A percentile compares a stretch with the other conserved stretches of the same genome.
Evolutionary conservation across 2,113 vertebrate genomes (phyloP).

Genomic region (Hassar affinis): DNA sequence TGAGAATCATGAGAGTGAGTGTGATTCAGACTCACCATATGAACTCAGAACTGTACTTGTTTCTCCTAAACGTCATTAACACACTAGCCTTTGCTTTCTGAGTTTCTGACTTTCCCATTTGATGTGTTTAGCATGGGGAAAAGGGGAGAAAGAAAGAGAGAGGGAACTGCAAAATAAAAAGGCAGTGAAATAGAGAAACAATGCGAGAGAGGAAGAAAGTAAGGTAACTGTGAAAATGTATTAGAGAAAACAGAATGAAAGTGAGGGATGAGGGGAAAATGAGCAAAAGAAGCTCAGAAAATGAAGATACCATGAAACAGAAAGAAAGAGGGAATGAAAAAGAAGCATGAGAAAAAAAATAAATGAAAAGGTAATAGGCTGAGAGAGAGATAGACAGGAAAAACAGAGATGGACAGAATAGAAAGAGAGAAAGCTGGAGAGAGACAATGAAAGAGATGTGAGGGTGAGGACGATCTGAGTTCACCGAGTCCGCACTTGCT

Average conservation of each 20-base stretch:
- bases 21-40: constrained; percentile 5
- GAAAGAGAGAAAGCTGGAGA: neutral
- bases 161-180: neutral
- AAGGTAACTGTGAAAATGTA: neutral
- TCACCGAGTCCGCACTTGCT: neutral
- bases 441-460: neutral
- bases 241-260: neutral
- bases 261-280: neutral
- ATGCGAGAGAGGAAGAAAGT: too few relatives aligned
- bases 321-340: neutral
- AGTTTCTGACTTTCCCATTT: neutral
- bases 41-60: neutral
- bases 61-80: neutral
- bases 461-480: neutral
- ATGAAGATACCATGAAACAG: neutral
- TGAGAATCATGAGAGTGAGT: neutral
- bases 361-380: neutral
- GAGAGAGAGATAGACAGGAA: neutral
- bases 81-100: neutral
- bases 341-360: neutral
- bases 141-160: neutral
- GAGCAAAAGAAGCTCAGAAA: neutral
- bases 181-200: neutral
- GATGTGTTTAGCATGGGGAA: neutral
- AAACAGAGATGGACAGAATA: neutral